A percentile compares a stretch with the other conserved stretches of the same genome.
Conservation (phyloP, 2,888 invertebrate species). For the Octonoba sinensis region DNA sequence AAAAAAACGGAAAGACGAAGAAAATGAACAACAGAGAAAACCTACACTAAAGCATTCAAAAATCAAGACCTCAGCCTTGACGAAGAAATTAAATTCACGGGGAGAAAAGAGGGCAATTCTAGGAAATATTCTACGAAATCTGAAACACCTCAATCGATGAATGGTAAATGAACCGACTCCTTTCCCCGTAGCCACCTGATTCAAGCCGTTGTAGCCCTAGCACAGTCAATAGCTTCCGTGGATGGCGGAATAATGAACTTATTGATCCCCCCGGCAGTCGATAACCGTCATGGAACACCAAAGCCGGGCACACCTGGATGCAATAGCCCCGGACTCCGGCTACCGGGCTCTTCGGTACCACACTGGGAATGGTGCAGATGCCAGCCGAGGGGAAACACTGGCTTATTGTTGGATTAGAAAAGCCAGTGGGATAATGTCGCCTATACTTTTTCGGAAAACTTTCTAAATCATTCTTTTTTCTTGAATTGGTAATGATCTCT, state of each 20-base stretch:
- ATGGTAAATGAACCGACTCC: not conserved
- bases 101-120: too few species aligned
- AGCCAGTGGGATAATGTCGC: too few species aligned
- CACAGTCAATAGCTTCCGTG: slow-evolving; percentile 30
- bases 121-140: not conserved
- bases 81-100: too few species aligned
- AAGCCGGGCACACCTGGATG: slow-evolving; percentile 24
- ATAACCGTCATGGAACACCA: slow-evolving; percentile 55
- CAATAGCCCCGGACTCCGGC: slow-evolving; percentile 27
- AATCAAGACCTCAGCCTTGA: too few species aligned
- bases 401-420: not conserved
- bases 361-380: slow-evolving; percentile 29
- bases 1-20: too few species aligned
- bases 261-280: slow-evolving; percentile 51
- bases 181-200: slow-evolving; percentile 17
- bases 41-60: too few species aligned
- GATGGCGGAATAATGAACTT: slow-evolving; percentile 52
- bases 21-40: too few species aligned
- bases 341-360: slow-evolving; percentile 17
- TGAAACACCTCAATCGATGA: slow-evolving; percentile 19
- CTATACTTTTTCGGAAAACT: too few species aligned
- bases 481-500: too few species aligned
- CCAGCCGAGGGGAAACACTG: slow-evolving; percentile 15
- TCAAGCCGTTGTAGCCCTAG: slow-evolving; percentile 50
- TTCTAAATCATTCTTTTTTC: too few species aligned